Percentiles rank a stretch among this genome's conserved stretches.
phyloP scores from a whole-genome alignment of 2,888 invertebrate genomes.

The Steinernema carpocapsae region DNA sequence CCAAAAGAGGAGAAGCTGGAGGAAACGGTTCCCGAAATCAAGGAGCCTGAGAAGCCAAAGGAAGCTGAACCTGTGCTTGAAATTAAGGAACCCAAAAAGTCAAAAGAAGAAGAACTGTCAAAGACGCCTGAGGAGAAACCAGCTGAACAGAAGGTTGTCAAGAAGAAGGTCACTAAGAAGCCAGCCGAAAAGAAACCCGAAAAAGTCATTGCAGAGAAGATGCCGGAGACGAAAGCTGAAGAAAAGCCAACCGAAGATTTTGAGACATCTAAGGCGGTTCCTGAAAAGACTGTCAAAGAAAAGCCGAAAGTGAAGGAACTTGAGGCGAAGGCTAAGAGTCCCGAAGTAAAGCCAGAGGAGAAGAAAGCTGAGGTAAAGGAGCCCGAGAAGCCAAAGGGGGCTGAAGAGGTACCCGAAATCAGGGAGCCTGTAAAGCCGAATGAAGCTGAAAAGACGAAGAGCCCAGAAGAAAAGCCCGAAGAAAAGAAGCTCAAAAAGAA shows the following conservation, averaged over 20 bases:
- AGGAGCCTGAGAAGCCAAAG: no score
- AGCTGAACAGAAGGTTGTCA: slow-evolving; percentile 31
- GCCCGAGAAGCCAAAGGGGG: neutral
- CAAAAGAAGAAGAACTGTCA: neutral
- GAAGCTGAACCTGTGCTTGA: no score
- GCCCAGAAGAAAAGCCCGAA: neutral
- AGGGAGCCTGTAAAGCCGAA: neutral
- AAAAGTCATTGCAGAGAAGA: slow-evolving; percentile 2
- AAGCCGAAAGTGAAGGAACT: neutral
- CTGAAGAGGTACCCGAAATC: neutral
- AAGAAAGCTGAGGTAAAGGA: neutral
- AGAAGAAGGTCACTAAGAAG: no score
- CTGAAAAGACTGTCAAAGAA: neutral
- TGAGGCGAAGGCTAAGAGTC: neutral
- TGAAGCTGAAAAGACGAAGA: slow-evolving; percentile 31
- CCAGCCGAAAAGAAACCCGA: no score
- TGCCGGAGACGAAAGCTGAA: slow-evolving; percentile 6
- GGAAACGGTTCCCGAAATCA: no score
- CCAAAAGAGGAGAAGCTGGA: neutral
- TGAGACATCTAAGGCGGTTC: no score
- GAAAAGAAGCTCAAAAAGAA: slow-evolving; percentile 28
- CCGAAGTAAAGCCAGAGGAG: neutral
- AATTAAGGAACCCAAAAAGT: neutral
- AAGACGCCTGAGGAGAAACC: neutral
- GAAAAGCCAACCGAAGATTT: no score